A percentile compares a stretch with the other conserved stretches of the same genome.
These are phyloP conservation scores for Boloria euphrosyne DNA, from an alignment of 2,888 invertebrate genomes.

Conservation along the genomic window DNA sequence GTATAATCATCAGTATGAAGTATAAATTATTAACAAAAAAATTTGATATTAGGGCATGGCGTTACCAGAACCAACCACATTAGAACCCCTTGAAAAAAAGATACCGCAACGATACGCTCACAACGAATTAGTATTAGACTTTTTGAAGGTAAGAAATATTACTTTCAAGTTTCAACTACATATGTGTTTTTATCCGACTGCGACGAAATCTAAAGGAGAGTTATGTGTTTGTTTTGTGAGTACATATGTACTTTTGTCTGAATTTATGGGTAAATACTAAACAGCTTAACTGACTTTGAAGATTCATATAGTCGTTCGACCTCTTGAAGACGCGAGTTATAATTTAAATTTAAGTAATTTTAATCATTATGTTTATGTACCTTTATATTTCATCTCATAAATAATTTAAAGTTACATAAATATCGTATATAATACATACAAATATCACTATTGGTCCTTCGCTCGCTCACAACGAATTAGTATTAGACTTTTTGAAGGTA, in stretches of 20 bases:
- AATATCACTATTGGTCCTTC: constrained; percentile 1
- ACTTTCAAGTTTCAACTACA: background rate
- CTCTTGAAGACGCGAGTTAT: too few relatives aligned
- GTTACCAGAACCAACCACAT: constrained; percentile 93
- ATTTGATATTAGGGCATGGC: constrained; percentile 87
- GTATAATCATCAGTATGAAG: background rate
- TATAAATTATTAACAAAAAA: background rate
- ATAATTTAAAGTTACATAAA: background rate
- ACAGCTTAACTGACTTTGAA: too few relatives aligned
- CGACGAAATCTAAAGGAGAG: too few relatives aligned
- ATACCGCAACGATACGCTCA: constrained; percentile 88
- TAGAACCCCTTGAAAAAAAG: constrained; percentile 92
- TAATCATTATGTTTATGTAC: too few relatives aligned
- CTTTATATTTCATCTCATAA: too few relatives aligned
- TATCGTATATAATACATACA: background rate
- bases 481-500: constrained; percentile 93
- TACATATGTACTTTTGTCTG: background rate
- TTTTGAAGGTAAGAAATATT: constrained; percentile 86
- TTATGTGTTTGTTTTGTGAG: background rate
- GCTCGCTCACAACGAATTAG: constrained; percentile 83
- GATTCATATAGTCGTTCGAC: too few relatives aligned
- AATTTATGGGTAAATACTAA: too few relatives aligned
- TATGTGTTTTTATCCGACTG: background rate
- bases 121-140: constrained; percentile 88
- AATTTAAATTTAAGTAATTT: too few relatives aligned